These are phyloP conservation scores for Drosophila ezoana DNA, from an alignment of 2,888 invertebrate species.

Conservation along the genomic window DNA sequence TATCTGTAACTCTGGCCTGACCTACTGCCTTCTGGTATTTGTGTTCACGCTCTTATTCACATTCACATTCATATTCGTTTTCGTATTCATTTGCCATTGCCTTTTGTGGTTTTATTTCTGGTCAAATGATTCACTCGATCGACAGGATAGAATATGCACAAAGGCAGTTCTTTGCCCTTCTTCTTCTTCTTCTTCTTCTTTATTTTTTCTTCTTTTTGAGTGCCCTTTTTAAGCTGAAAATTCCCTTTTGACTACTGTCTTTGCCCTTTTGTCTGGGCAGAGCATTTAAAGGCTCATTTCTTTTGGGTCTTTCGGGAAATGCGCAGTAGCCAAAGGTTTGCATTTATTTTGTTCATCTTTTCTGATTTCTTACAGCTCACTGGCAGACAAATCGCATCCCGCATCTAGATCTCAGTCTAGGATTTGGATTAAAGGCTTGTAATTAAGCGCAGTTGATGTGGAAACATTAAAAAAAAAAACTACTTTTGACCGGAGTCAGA, in stretches of 20 bases:
- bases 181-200: not conserved
- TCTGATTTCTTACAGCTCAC: slow-evolving; percentile 77
- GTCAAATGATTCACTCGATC: slow-evolving; percentile 78
- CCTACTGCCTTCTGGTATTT: slow-evolving; percentile 17
- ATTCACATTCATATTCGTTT: slow-evolving; percentile 14
- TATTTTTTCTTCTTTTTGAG: not conserved
- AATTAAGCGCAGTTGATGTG: slow-evolving; percentile 64
- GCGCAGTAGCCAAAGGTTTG: slow-evolving; percentile 69
- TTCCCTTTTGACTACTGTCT: slow-evolving; percentile 70
- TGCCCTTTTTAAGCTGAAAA: slow-evolving; percentile 73
- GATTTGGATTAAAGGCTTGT: slow-evolving; percentile 52
- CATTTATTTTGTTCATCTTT: slow-evolving; percentile 19
- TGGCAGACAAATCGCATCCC: slow-evolving; percentile 29
- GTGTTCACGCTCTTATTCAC: slow-evolving; percentile 6
- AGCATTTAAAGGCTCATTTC: slow-evolving; percentile 70
- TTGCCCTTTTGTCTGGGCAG: slow-evolving; percentile 46
- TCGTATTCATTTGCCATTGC: slow-evolving; percentile 19
- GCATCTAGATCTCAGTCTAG: slow-evolving; percentile 24
- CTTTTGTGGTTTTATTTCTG: slow-evolving; percentile 81
- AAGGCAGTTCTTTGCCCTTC: slow-evolving; percentile 33
- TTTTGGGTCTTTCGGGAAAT: slow-evolving; percentile 45
- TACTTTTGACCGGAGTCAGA: slow-evolving; percentile 37
- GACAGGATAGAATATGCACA: slow-evolving; percentile 41
- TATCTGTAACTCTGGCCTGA: slow-evolving; percentile 12
- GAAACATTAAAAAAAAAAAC: slow-evolving; percentile 40